Conservation (phyloP, 1,140 invertebrate genomes). For the Cyrtorhinus lividipennis region DNA sequence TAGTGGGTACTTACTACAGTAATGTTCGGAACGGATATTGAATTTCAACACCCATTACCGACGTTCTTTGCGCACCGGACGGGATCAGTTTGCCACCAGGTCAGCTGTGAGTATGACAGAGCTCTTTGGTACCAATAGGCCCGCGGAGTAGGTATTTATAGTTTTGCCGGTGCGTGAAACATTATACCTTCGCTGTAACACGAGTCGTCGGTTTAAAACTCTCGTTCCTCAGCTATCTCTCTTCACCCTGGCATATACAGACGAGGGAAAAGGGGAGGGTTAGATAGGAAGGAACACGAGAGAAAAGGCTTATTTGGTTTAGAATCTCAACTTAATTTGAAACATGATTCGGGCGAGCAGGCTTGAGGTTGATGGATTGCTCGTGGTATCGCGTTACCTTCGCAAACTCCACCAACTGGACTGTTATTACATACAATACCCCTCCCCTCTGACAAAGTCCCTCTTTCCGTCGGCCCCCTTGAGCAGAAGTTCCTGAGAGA, state of each 20-base stretch:
- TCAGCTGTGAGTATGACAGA: too few species aligned
- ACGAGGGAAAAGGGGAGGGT: neutral
- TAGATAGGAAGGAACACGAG: slow-evolving; percentile 3
- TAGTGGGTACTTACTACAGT: too few species aligned
- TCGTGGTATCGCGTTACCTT: neutral
- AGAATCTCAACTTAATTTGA: slow-evolving; percentile 17
- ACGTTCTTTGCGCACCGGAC: too few species aligned
- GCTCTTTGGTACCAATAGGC: neutral
- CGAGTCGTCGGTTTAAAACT: slow-evolving; percentile 13
- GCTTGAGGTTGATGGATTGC: slow-evolving; percentile 15
- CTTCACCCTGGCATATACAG: neutral
- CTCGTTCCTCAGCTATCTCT: neutral
- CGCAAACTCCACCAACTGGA: slow-evolving; percentile 4
- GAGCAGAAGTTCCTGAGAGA: too few species aligned
- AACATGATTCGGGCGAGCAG: slow-evolving; percentile 13
- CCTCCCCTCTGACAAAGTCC: neutral
- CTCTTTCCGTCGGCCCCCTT: too few species aligned
- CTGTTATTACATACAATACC: slow-evolving; percentile 4
- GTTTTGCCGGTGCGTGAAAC: slow-evolving; percentile 13
- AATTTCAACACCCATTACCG: too few species aligned
- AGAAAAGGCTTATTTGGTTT: slow-evolving; percentile 9
- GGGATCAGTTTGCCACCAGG: too few species aligned
- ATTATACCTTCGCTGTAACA: slow-evolving; percentile 11
- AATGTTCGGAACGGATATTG: too few species aligned
- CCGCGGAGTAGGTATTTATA: slow-evolving; percentile 8